Conservation (phyloP, 2,113 vertebrate species). For the human region DNA sequence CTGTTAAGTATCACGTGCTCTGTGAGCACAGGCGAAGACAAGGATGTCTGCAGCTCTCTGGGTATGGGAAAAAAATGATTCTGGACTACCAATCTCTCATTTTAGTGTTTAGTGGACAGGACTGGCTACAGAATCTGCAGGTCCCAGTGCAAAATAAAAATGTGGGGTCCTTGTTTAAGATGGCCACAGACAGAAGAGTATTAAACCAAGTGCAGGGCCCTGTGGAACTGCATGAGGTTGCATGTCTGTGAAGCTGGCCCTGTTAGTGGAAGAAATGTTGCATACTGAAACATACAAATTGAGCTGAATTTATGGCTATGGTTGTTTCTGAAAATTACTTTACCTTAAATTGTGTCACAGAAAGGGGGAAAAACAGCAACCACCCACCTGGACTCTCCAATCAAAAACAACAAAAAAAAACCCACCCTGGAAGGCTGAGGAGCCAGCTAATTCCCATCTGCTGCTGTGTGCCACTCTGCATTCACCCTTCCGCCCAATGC, state of each 20-base stretch:
- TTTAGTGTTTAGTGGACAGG: too few species aligned
- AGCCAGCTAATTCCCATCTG: not conserved
- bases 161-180: not conserved
- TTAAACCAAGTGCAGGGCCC: not conserved
- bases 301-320: not conserved
- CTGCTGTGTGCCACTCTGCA: not conserved
- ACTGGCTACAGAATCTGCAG: not conserved
- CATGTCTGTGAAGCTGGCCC: not conserved
- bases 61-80: not conserved
- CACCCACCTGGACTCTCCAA: not conserved
- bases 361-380: not conserved
- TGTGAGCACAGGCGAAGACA: not conserved
- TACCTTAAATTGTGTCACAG: not conserved
- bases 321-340: not conserved
- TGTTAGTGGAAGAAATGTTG: not conserved
- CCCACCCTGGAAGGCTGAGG: not conserved
- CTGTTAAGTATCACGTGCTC: not conserved
- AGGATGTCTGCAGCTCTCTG: not conserved
- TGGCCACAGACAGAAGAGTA: not conserved
- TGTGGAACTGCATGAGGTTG: not conserved
- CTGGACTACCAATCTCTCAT: not conserved
- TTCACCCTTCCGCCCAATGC: not conserved
- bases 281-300: not conserved
- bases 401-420: not conserved
- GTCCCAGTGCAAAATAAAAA: not conserved